Conservation (phyloP, 2,888 invertebrate genomes). For the Drosophila formosana region DNA sequence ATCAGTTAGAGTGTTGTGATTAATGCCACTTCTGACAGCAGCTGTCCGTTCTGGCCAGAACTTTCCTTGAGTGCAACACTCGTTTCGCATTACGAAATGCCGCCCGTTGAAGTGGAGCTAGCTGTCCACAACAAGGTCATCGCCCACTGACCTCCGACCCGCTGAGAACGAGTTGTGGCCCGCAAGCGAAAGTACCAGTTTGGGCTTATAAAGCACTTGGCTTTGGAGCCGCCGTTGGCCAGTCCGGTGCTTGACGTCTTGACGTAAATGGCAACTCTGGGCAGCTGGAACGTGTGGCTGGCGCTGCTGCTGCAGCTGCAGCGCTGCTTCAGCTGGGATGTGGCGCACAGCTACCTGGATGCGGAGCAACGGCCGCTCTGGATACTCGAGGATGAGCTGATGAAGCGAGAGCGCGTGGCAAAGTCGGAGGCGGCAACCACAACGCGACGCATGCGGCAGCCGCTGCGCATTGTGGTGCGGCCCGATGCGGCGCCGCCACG, state of each 20-base stretch:
- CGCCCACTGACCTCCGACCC: conserved; percentile 50
- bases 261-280: conserved; percentile 45
- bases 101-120: conserved; percentile 21
- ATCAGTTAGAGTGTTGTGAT: conserved; percentile 75
- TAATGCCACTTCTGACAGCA: conserved; percentile 79
- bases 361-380: conserved; percentile 75
- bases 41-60: conserved; percentile 38
- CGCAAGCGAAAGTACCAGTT: conserved; percentile 64
- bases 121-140: conserved; percentile 16
- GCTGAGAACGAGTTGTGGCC: conserved; percentile 52
- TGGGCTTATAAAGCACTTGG: conserved; percentile 51
- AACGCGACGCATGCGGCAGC: conserved; percentile 19
- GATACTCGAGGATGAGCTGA: conserved; percentile 79
- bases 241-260: conserved; percentile 35
- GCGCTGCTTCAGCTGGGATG: conserved; percentile 36
- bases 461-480: conserved; percentile 51
- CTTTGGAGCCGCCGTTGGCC: conserved; percentile 16
- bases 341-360: conserved; percentile 56
- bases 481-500: conserved; percentile 49
- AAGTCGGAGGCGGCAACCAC: conserved; percentile 43
- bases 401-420: conserved; percentile 43
- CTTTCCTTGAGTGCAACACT: background rate
- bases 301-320: conserved; percentile 32
- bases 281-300: conserved; percentile 38
- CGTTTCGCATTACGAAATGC: background rate